These are phyloP conservation scores for Camelus dromedarius DNA, from an alignment of 2,113 vertebrate species.

Conservation along the genomic window DNA sequence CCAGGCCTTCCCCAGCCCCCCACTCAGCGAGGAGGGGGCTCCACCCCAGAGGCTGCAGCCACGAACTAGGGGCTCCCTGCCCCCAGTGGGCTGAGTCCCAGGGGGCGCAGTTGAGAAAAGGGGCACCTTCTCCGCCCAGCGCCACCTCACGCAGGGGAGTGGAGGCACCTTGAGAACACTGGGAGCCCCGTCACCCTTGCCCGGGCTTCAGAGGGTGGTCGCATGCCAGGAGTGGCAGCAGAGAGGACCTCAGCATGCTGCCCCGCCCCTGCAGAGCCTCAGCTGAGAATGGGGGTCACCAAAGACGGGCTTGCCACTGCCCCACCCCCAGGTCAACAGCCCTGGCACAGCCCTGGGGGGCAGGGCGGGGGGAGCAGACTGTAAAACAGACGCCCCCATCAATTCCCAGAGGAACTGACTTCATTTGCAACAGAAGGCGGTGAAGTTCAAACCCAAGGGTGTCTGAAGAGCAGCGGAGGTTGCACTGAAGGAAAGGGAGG, in stretches of 20 bases:
- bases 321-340: not conserved
- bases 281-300: too few species aligned
- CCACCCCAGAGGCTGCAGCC: rapidly evolving
- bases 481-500: too few species aligned
- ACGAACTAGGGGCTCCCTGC: not conserved
- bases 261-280: too few species aligned
- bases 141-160: not conserved
- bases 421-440: too few species aligned
- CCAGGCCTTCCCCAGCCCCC: too few species aligned
- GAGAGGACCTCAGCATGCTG: not conserved
- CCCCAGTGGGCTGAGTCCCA: not conserved
- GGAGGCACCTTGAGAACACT: not conserved
- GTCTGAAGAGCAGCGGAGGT: not conserved
- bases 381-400: too few species aligned
- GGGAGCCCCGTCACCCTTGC: not conserved
- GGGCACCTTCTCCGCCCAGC: not conserved
- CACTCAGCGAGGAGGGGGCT: rapidly evolving
- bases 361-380: not conserved
- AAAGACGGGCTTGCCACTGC: not conserved
- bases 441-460: not conserved
- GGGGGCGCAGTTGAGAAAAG: not conserved
- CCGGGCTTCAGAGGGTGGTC: not conserved
- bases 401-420: not conserved
- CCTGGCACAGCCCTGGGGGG: not conserved
- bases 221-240: not conserved